Evolutionary conservation across 2,888 invertebrate species (phyloP).

Genomic region (Dione juno): DNA sequence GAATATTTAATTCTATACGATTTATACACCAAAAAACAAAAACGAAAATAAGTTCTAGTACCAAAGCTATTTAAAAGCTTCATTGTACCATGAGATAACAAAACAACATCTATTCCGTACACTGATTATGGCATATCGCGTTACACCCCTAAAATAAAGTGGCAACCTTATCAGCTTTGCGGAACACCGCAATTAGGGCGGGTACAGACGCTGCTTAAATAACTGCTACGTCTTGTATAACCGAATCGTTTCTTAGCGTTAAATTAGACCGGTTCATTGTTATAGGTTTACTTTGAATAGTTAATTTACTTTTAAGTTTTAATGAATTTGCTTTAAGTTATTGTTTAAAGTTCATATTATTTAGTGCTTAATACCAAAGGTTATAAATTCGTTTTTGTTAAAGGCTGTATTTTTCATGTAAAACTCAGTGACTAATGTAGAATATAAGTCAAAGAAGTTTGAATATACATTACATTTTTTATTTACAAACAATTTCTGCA

Average conservation of each 20-base stretch:
- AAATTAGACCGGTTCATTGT: constrained; percentile 1
- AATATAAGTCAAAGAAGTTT: too few relatives aligned
- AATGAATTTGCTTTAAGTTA: neutral
- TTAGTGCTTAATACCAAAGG: too few relatives aligned
- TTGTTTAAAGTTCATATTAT: neutral
- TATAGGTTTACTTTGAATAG: neutral
- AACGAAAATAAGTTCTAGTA: neutral
- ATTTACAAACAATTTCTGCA: too few relatives aligned
- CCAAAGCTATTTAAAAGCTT: neutral
- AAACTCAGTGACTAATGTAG: too few relatives aligned
- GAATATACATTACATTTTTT: too few relatives aligned
- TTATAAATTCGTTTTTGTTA: too few relatives aligned
- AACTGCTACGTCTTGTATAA: constrained; percentile 15
- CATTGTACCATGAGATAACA: neutral
- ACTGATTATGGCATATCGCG: constrained; percentile 43
- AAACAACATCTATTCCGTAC: constrained; percentile 3
- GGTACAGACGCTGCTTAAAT: constrained; percentile 24
- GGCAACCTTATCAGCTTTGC: constrained; percentile 42
- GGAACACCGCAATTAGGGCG: constrained; percentile 35
- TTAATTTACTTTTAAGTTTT: neutral
- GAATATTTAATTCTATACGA: neutral
- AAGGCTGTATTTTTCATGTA: too few relatives aligned
- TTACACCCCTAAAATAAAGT: constrained; percentile 46
- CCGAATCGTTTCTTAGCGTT: constrained; percentile 8
- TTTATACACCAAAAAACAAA: neutral